A percentile compares a stretch with the other conserved stretches of the same genome.
These are phyloP conservation scores for Bubalus kerabau DNA, from an alignment of 2,113 vertebrate species.

Conservation along the genomic window DNA sequence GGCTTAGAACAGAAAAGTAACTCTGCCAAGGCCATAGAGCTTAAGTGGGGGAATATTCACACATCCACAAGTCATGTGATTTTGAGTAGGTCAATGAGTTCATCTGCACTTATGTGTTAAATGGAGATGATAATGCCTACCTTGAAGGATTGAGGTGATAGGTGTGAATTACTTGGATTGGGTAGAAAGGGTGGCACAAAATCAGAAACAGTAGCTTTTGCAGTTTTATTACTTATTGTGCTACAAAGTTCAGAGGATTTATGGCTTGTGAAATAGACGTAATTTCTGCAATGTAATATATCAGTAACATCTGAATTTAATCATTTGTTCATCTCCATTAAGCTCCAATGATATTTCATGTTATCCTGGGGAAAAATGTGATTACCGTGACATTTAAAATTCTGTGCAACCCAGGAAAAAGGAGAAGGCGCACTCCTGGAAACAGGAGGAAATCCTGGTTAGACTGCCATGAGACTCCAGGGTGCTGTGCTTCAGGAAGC, in stretches of 20 bases:
- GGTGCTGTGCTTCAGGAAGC: not conserved
- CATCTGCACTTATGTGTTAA: not conserved
- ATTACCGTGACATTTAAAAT: slow-evolving; percentile 48
- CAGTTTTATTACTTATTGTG: slow-evolving; percentile 7
- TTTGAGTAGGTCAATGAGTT: not conserved
- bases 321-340: slow-evolving; percentile 61
- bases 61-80: not conserved
- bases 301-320: slow-evolving; percentile 27
- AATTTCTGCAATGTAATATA: not conserved
- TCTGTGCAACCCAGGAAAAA: not conserved
- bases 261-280: not conserved
- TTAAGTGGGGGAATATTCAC: not conserved
- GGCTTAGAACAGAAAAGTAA: not conserved
- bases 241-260: slow-evolving; percentile 44
- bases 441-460: not conserved
- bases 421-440: not conserved
- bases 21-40: not conserved
- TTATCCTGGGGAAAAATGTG: slow-evolving; percentile 28
- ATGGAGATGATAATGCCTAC: not conserved
- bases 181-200: not conserved
- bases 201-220: not conserved
- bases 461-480: not conserved
- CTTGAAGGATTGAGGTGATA: not conserved
- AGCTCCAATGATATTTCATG: slow-evolving; percentile 42
- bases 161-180: not conserved